Conservation (phyloP, 1,140 invertebrate species). For the Eupristina koningsbergeri region DNA sequence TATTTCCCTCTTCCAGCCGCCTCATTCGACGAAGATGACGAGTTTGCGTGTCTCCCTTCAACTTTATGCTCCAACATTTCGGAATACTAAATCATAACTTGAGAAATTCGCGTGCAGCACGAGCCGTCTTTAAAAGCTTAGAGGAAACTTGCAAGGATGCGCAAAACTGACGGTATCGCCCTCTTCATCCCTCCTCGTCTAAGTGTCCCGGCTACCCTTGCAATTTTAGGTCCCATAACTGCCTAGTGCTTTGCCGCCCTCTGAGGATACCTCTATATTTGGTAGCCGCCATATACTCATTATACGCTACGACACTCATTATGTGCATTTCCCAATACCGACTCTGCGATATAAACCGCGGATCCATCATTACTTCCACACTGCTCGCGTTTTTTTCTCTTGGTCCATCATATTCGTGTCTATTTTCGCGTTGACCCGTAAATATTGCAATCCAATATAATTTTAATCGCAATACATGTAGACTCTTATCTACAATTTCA, state of each 20-base stretch:
- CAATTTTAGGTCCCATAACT: conserved; percentile 65
- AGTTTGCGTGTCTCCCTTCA: conserved; percentile 19
- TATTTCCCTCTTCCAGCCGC: conserved; percentile 47
- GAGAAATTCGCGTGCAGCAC: conserved; percentile 67
- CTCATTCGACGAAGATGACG: not conserved
- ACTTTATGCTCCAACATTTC: conserved; percentile 45
- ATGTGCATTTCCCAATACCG: not conserved
- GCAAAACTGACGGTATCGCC: conserved; percentile 2
- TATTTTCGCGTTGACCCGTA: no score
- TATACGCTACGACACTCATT: no score
- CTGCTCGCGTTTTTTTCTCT: not conserved
- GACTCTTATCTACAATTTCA: no score
- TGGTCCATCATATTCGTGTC: no score
- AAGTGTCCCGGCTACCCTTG: conserved; percentile 56
- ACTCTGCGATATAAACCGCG: not conserved
- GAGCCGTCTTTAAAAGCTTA: conserved; percentile 68
- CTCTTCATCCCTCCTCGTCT: conserved; percentile 9
- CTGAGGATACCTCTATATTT: not conserved
- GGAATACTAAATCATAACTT: conserved; percentile 71
- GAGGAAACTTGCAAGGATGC: conserved; percentile 61
- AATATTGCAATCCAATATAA: no score
- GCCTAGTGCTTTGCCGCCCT: conserved; percentile 43
- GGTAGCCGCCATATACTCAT: no score
- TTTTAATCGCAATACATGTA: no score
- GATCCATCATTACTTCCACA: no score